A percentile compares a stretch with the other conserved stretches of the same genome.
phyloP scores from a whole-genome alignment of 2,888 invertebrate species.

The Stegana nigrithorax region DNA sequence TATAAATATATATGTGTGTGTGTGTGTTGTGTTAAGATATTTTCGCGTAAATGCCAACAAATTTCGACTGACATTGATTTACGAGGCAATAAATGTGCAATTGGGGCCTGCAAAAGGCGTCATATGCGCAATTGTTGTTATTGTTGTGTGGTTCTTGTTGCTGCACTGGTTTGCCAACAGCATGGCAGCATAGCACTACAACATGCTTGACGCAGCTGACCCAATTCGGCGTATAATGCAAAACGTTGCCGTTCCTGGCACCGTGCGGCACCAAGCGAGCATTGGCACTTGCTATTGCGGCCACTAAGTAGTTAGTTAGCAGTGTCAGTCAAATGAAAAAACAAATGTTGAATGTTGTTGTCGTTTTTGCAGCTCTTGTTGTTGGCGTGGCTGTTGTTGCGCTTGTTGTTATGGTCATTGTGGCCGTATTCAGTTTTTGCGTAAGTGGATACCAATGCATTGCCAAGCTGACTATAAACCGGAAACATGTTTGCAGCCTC shows the following conservation, averaged over 20 bases:
- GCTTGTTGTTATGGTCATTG: constrained; percentile 20
- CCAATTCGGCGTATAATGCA: constrained; percentile 17
- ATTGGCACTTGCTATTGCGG: constrained; percentile 17
- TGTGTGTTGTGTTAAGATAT: neutral
- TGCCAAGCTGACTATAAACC: neutral
- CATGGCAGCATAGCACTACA: constrained; percentile 11
- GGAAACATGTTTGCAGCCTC: constrained; percentile 10
- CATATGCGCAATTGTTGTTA: neutral
- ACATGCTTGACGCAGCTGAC: constrained; percentile 30
- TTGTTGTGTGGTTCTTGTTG: neutral
- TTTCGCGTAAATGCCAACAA: constrained; percentile 31
- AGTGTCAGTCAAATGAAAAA: no score
- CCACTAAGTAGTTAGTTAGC: no score
- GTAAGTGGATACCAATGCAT: neutral
- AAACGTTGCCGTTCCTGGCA: constrained; percentile 45
- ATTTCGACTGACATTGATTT: constrained; percentile 47
- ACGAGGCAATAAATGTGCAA: constrained; percentile 28
- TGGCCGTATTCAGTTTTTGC: constrained; percentile 25
- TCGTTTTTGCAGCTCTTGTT: neutral
- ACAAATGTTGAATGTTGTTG: no score
- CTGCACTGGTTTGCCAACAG: neutral
- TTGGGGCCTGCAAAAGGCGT: neutral
- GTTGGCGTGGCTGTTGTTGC: neutral
- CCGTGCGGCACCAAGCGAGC: neutral
- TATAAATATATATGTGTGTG: no score